Conservation (phyloP, 2,797 vertebrate species). For the Pantherophis vulpinus region DNA sequence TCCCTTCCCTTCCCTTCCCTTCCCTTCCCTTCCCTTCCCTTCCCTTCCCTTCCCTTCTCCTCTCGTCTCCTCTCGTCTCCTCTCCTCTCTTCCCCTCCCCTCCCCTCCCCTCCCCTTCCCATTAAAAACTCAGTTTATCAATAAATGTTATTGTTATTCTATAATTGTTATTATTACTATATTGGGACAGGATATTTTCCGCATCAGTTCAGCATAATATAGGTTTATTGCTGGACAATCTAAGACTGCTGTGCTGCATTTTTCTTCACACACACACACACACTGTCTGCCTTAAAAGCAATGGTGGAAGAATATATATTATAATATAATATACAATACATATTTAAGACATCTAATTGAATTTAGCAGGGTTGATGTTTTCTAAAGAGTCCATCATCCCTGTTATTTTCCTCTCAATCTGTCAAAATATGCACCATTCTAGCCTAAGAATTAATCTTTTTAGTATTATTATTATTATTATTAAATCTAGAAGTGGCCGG, state of each 20-base stretch:
- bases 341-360: background rate
- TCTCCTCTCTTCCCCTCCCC: rapidly evolving
- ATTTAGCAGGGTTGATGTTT: background rate
- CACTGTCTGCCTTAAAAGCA: background rate
- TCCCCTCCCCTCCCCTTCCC: too few species aligned
- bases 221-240: background rate
- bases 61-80: too few species aligned
- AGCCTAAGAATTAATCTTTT: background rate
- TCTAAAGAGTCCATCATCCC: background rate
- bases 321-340: background rate
- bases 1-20: too few species aligned
- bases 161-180: background rate
- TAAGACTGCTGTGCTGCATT: background rate
- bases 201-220: background rate
- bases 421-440: background rate
- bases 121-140: background rate
- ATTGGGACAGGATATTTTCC: background rate
- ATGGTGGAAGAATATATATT: background rate
- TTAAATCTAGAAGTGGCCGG: background rate
- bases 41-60: too few species aligned
- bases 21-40: too few species aligned
- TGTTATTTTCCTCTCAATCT: background rate
- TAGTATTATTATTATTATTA: background rate
- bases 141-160: background rate
- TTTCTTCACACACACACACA: background rate